These are phyloP conservation scores for Drosophila pseudotalamancana DNA, from an alignment of 2,888 invertebrate species.

Conservation along the genomic window DNA sequence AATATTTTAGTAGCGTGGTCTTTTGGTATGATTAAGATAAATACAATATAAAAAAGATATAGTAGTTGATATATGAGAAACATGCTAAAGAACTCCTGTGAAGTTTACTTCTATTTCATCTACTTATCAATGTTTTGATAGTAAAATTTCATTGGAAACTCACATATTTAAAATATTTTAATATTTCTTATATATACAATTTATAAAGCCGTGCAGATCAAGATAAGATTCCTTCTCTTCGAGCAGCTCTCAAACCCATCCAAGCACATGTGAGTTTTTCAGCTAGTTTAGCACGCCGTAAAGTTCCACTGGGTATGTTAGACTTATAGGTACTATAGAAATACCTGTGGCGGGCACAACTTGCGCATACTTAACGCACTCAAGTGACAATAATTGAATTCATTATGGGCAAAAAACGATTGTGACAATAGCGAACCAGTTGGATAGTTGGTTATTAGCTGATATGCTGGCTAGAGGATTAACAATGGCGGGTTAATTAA, in stretches of 20 bases:
- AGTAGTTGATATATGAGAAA: no score
- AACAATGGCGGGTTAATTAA: slow-evolving; percentile 80
- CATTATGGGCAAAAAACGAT: slow-evolving; percentile 69
- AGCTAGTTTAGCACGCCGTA: background rate
- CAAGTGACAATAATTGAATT: slow-evolving; percentile 79
- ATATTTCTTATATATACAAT: no score
- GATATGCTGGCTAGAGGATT: slow-evolving; percentile 67
- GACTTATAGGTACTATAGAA: slow-evolving; percentile 18
- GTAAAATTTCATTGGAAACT: no score
- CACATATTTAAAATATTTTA: no score
- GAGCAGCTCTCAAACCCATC: background rate
- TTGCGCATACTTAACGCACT: slow-evolving; percentile 80
- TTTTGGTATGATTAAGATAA: no score
- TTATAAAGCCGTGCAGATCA: no score
- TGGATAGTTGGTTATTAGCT: slow-evolving; percentile 57
- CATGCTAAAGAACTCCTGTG: no score
- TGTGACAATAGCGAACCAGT: slow-evolving; percentile 61
- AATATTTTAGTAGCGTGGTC: no score
- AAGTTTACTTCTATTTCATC: no score
- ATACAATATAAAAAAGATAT: no score
- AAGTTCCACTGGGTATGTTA: background rate
- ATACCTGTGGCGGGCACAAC: slow-evolving; percentile 43
- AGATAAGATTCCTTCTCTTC: background rate
- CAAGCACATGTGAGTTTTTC: background rate
- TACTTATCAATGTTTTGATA: no score